Percentiles rank a stretch among this genome's conserved stretches.
Conservation (phyloP, 1,140 invertebrate species). For the Drosophila ercepeae region DNA sequence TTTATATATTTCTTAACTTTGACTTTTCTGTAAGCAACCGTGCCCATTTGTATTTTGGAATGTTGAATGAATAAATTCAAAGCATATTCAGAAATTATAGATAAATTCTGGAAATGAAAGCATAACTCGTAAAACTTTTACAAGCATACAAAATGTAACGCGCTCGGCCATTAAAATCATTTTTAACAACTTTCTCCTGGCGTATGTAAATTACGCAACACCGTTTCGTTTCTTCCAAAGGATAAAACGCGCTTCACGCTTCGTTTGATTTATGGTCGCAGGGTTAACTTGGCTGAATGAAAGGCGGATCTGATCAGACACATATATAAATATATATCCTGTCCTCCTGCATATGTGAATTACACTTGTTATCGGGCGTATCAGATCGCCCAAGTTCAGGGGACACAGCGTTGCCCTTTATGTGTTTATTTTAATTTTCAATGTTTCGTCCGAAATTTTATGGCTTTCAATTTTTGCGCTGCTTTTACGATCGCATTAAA, state of each 20-base stretch:
- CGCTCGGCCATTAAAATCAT: conserved; percentile 53
- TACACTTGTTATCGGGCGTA: conserved; percentile 59
- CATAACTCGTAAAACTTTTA: conserved; percentile 52
- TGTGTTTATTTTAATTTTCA: conserved; percentile 81
- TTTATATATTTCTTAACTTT: conserved; percentile 16
- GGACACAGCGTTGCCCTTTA: conserved; percentile 38
- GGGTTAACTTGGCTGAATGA: conserved; percentile 31
- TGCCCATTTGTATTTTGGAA: background rate
- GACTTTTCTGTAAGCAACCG: conserved; percentile 22
- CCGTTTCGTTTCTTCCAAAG: conserved; percentile 35
- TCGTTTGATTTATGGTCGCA: conserved; percentile 72
- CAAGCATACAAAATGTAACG: conserved; percentile 49
- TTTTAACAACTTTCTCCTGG: conserved; percentile 49
- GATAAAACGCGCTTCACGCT: conserved; percentile 67
- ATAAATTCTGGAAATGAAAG: conserved; percentile 34
- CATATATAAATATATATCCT: background rate
- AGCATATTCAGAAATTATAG: conserved; percentile 30
- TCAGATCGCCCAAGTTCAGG: conserved; percentile 21
- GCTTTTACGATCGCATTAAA: conserved; percentile 77
- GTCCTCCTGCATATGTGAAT: conserved; percentile 36
- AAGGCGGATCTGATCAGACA: conserved; percentile 29
- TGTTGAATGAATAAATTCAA: conserved; percentile 9
- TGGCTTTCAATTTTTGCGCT: conserved; percentile 74
- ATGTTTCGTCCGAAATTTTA: conserved; percentile 64
- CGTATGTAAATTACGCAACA: conserved; percentile 56